Base-by-base conservation (phyloP, 2,113 vertebrate genomes). In the Periophthalmodon schlosseri region DNA sequence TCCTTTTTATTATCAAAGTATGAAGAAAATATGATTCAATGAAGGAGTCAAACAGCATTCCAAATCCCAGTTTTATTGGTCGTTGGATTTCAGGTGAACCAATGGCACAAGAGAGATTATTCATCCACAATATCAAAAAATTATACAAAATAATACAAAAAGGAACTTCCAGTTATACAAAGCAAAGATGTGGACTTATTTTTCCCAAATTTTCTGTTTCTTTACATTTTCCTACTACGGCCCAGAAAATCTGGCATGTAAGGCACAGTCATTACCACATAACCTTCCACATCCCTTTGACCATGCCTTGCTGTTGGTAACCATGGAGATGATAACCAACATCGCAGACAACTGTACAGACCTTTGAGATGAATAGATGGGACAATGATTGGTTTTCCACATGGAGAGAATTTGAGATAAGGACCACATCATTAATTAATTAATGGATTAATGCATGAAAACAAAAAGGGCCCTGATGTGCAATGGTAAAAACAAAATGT, bases 41-140 rank as follows among this genome's bases (percentile, higher is more conserved):
- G 28, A 71, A 64, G 33, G 33, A 73, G n/a, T 67, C 69, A 2
- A 0, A n/a, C 56, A 81, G 77, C 77, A 6, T 89, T 95, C 90
- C 92, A 88, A 95, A 96, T 94, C 93, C 94, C 93, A 93, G 94
- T 95, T 63, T 93, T 94, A 96, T 95, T 96, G 94, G 94, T 95
- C 92, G 89, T 92, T 92, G 87, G 90, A 89, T 91, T 94, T 94
- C 89, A 94, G 95, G 95, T 96, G 95, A 96, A 97, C 95, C 96
- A 96, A 97, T 96, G 96, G 96, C 96, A 97, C 95, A 90, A 94
- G 92, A 95, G 95, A 95, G 95, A 93, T 65, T 36, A 95, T 94
- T 88, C 94, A 92, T 93, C 88, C 90, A 93, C 91, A 92, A 93
- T 93, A 94, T 93, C 87, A 92, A 86, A 94, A 90, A 86, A 94